Evolutionary conservation across 2,113 vertebrate genomes (phyloP).

Genomic region (Anguilla rostrata): DNA sequence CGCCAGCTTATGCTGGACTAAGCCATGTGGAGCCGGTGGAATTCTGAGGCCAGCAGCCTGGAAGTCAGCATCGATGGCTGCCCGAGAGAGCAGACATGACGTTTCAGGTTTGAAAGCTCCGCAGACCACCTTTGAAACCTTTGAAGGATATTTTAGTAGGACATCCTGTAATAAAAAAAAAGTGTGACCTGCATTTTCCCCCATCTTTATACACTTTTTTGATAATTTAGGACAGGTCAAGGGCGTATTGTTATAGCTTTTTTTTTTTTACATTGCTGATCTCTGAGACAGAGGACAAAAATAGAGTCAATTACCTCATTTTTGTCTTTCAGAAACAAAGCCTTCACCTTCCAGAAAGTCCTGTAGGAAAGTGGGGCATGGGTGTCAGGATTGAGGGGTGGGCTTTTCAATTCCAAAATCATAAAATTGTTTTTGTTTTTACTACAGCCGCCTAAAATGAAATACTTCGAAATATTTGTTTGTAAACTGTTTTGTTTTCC

Average conservation of each 20-base stretch:
- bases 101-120: slow-evolving; percentile 24
- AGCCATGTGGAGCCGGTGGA: slow-evolving; percentile 29
- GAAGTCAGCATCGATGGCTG: slow-evolving; percentile 39
- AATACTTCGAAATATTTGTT: neutral
- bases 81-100: slow-evolving; percentile 5
- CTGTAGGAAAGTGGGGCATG: neutral
- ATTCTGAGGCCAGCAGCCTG: slow-evolving; percentile 18
- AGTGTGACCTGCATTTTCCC: neutral
- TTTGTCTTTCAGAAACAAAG: neutral
- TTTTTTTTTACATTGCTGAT: neutral
- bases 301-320: neutral
- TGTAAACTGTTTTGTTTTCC: neutral
- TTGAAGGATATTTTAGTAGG: neutral
- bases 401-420: neutral
- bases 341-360: neutral
- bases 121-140: slow-evolving; percentile 20
- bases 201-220: neutral
- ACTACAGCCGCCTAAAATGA: neutral
- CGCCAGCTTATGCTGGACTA: slow-evolving; percentile 28
- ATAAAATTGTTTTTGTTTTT: neutral
- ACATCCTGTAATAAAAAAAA: neutral
- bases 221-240: neutral
- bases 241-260: neutral
- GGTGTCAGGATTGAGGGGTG: neutral
- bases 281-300: neutral